Evolutionary conservation across 2,888 invertebrate genomes (phyloP).

Genomic region (Dysmachus trigonus): DNA sequence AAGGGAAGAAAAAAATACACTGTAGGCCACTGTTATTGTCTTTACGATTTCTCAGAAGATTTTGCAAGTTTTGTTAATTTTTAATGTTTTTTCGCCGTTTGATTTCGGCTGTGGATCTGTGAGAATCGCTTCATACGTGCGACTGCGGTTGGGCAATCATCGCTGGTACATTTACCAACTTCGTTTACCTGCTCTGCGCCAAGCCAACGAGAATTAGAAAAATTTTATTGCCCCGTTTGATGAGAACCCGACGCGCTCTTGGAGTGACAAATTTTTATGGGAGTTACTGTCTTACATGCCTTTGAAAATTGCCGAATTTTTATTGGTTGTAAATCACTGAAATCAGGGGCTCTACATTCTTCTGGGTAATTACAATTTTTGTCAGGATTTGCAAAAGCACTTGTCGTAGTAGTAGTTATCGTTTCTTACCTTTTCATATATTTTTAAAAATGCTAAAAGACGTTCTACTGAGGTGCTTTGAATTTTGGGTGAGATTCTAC

Average conservation of each 20-base stretch:
- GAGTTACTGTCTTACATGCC: not conserved
- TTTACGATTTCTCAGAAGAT: constrained; percentile 24
- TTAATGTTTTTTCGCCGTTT: not conserved
- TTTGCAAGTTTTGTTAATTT: not conserved
- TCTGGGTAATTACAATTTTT: not conserved
- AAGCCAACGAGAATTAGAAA: not conserved
- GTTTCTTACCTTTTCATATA: not conserved
- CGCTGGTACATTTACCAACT: not conserved
- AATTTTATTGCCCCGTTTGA: not conserved
- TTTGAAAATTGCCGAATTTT: not conserved
- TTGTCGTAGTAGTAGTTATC: not conserved
- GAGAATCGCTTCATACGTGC: not conserved
- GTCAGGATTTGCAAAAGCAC: not conserved
- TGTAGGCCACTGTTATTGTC: constrained; percentile 11
- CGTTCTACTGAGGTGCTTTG: no score
- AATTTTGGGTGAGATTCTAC: no score
- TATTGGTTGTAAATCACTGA: not conserved
- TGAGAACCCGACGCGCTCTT: not conserved
- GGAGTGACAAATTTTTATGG: not conserved
- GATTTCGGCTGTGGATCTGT: not conserved
- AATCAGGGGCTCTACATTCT: not conserved
- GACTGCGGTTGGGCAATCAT: not conserved
- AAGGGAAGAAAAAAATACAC: not conserved
- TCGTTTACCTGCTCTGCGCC: not conserved
- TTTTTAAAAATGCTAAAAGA: no score